Evolutionary conservation across 1,140 invertebrate species (phyloP).

Genomic region (Lerema accius): DNA sequence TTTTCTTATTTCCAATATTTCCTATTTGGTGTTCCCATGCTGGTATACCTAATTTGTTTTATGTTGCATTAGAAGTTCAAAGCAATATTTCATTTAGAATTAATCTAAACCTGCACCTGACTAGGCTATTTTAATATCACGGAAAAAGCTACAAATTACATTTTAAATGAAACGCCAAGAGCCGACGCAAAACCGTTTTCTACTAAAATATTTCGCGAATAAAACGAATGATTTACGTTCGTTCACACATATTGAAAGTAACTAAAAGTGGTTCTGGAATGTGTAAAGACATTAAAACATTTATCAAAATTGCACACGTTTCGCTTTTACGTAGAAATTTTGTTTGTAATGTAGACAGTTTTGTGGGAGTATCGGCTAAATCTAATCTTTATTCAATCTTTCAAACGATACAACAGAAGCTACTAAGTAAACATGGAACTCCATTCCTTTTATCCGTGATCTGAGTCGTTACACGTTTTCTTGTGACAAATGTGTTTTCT

Average conservation of each 20-base stretch:
- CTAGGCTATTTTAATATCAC: too few relatives aligned
- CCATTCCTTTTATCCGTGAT: too few relatives aligned
- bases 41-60: background rate
- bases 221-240: background rate
- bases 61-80: too few relatives aligned
- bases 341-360: background rate
- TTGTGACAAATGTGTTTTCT: conserved; percentile 18
- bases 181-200: background rate
- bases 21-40: background rate
- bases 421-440: too few relatives aligned
- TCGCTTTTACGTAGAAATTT: background rate
- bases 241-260: background rate
- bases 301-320: background rate
- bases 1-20: background rate
- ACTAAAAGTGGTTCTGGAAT: background rate
- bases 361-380: background rate
- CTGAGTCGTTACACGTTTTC: background rate
- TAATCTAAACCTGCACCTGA: too few relatives aligned
- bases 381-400: background rate
- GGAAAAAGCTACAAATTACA: too few relatives aligned
- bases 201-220: background rate
- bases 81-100: too few relatives aligned
- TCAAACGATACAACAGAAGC: background rate
- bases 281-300: background rate
- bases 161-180: too few relatives aligned